Evolutionary conservation across 2,888 invertebrate species (phyloP), one percentile per base, ranked within the genome.

Genomic region (Acrobasis repandana): DNA sequence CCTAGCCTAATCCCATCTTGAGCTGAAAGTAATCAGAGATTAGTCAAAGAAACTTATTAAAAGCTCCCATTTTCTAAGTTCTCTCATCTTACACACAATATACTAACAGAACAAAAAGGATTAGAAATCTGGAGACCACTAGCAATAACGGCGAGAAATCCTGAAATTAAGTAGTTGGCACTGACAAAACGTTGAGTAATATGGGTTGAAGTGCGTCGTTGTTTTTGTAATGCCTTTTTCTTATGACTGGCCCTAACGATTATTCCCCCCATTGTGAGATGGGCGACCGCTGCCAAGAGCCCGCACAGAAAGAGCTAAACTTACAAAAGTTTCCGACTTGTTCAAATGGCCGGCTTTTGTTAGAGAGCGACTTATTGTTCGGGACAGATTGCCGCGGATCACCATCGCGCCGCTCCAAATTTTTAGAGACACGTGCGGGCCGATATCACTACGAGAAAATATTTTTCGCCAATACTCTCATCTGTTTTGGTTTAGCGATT

Each of bases 271-370:
- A 90, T 90, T 91, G 91, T 89, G 85, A 79, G 79, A 76, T 78
- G 79, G 77, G 80, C 80, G 80, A 75, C 79, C 78, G 81, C 78
- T 90, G 90, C 90, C 90, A 90, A 89, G 86, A 84, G 76, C 84
- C 82, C 83, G 84, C 82, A 72, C 79, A 85, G 89, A 88, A 87
- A 88, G 88, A 90, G 88, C 90, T 87, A 84, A 90, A 88, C 90
- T 90, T 88, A 89, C 91, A 89, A 90, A 92, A 91, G 88, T 92
- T 90, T 83, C 86, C 88, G 86, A 89, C 89, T 91, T 86, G 90
- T 91, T 91, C 88, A 85, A 91, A 92, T 90, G 87, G 90, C 83
- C 85, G 83, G 91, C 91, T 90, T 91, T 92, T 92, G 91, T 92
- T 88, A 82, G 85, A 83, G 83, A 85, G 82, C 84, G 88, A 91